A percentile compares a stretch with the other conserved stretches of the same genome.
Conservation (phyloP, 2,888 invertebrate species). For the Drosophila colorata region DNA sequence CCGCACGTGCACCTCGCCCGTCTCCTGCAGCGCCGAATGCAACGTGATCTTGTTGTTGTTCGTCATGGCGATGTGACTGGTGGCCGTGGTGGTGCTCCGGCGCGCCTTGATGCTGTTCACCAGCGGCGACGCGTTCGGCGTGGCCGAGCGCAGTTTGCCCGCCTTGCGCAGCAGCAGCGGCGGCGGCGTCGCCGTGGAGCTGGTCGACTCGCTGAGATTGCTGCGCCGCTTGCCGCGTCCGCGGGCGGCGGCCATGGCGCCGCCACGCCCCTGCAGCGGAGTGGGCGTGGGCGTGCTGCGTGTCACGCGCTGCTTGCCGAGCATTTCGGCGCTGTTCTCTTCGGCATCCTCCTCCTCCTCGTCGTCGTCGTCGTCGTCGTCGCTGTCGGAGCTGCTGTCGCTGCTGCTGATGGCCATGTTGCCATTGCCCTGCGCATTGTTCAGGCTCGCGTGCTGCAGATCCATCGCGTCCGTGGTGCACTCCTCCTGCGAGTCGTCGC, state of each 20-base stretch:
- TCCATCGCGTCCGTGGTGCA: conserved; percentile 74
- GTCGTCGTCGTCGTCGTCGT: conserved; percentile 54
- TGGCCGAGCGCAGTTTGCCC: conserved; percentile 59
- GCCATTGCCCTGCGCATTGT: conserved; percentile 64
- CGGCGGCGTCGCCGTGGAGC: conserved; percentile 74
- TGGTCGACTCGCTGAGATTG: conserved; percentile 70
- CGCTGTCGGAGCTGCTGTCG: conserved; percentile 69
- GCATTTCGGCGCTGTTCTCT: conserved; percentile 18
- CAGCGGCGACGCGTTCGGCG: conserved; percentile 62
- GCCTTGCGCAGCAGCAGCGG: conserved; percentile 55
- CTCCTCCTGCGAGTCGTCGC: conserved; percentile 57
- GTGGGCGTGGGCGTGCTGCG: conserved; percentile 58
- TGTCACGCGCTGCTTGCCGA: conserved; percentile 49
- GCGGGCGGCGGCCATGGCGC: conserved; percentile 44
- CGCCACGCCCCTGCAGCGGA: conserved; percentile 46
- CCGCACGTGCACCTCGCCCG: conserved; percentile 32
- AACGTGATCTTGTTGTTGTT: conserved; percentile 44
- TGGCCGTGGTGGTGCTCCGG: conserved; percentile 60
- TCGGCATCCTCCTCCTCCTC: conserved; percentile 40
- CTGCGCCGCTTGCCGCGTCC: conserved; percentile 67
- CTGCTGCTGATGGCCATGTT: conserved; percentile 78
- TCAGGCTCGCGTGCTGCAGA: conserved; percentile 59
- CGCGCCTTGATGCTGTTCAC: conserved; percentile 66
- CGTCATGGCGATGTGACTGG: conserved; percentile 35
- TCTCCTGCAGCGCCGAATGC: conserved; percentile 49